phyloP scores from a whole-genome alignment of 2,113 vertebrate species.

The Scortum barcoo region DNA sequence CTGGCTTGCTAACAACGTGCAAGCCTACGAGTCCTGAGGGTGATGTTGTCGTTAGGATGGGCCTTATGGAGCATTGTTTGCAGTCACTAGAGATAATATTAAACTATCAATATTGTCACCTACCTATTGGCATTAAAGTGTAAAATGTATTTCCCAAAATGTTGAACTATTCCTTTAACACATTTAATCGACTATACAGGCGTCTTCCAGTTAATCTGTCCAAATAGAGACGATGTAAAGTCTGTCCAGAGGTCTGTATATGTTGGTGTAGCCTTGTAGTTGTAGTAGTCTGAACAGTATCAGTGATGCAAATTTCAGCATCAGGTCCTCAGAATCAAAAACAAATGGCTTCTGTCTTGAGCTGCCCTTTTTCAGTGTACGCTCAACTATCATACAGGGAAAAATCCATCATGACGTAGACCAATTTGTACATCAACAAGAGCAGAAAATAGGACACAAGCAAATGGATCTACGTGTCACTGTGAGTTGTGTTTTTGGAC shows the following conservation, averaged over 20 bases:
- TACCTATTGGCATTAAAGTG: too few species aligned
- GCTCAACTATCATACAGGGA: neutral
- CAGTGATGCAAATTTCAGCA: neutral
- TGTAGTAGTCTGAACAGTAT: neutral
- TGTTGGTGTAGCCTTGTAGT: neutral
- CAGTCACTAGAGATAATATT: too few species aligned
- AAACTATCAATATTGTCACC: too few species aligned
- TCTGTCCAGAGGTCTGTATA: neutral
- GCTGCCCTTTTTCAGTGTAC: neutral
- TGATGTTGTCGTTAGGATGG: too few species aligned
- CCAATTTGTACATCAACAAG: neutral
- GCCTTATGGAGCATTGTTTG: too few species aligned
- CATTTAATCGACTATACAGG: neutral
- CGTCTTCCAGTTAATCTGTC: neutral
- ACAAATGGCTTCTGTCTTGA: neutral
- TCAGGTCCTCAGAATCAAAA: neutral
- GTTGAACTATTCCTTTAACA: neutral
- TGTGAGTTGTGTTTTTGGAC: neutral
- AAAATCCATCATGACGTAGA: neutral
- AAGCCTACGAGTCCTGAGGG: too few species aligned
- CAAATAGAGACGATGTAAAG: neutral
- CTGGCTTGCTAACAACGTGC: too few species aligned
- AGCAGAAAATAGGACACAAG: slow-evolving; percentile 2
- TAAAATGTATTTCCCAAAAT: too few species aligned
- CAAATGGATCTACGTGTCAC: neutral